Evolutionary conservation across 2,888 invertebrate species (phyloP), one percentile per base, ranked within the genome.

Genomic region (Athrips mouffetella): DNA sequence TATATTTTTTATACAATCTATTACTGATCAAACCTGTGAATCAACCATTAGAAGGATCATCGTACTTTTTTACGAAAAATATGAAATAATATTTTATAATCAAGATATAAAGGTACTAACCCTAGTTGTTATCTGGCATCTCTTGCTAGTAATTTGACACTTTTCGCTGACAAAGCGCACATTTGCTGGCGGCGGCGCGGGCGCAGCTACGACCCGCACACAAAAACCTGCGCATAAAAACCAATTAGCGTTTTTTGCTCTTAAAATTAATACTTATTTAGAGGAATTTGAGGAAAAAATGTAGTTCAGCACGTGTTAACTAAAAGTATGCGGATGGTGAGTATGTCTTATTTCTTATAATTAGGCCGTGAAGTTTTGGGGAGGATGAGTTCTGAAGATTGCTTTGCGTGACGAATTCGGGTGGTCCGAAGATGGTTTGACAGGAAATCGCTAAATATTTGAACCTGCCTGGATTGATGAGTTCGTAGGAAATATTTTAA

Each of bases 81-180:
- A n/a, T n/a, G n/a, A n/a, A n/a, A n/a, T n/a, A n/a, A n/a, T n/a
- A n/a, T n/a, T n/a, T n/a, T n/a, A n/a, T n/a, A n/a, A n/a, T n/a
- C n/a, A n/a, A n/a, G n/a, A n/a, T n/a, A n/a, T n/a, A n/a, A n/a
- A n/a, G n/a, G n/a, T 39, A 57, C 6, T 81, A 86, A 50, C 86
- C 86, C 85, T 86, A 63, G 37, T 29, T 8, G 53, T 73, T 81
- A 87, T 86, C 84, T 77, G 16, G 62, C 72, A 85, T 84, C 86
- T 86, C 83, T 84, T 83, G 84, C 84, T 75, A 80, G 88, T 87
- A 87, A 88, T 85, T 85, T 86, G 87, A 88, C 88, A 88, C 88
- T 87, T 87, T 87, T 73, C 83, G 44, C 73, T 87, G 87, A 86
- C 87, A 87, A 85, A 85, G 77, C 76, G 78, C 87, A 87, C 85